Conservation (phyloP, 2,797 vertebrate species). For the Squalus acanthias region DNA sequence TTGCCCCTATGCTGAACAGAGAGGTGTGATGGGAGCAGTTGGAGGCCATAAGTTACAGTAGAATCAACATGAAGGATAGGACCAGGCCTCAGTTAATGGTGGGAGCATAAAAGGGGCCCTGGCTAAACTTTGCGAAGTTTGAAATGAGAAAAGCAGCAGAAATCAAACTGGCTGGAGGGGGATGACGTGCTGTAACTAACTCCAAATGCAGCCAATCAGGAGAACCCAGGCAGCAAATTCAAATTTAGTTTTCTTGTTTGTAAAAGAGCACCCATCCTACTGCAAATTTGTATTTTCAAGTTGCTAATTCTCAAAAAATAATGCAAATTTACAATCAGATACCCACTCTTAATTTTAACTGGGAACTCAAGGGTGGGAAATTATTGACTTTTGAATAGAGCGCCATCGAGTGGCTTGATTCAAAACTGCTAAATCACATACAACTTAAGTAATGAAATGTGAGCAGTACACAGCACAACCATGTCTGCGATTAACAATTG, state of each 20-base stretch:
- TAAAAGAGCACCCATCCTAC: neutral
- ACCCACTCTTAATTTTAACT: neutral
- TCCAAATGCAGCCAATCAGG: neutral
- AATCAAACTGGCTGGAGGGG: neutral
- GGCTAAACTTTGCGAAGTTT: neutral
- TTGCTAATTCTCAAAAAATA: neutral
- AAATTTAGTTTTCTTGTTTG: neutral
- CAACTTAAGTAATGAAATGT: neutral
- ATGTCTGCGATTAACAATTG: neutral
- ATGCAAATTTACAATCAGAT: neutral
- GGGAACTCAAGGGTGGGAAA: neutral
- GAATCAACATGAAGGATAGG: neutral
- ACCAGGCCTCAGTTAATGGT: neutral
- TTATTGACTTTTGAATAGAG: neutral
- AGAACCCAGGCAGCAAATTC: neutral
- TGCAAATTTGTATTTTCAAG: neutral
- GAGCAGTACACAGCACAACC: neutral
- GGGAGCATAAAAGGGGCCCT: neutral
- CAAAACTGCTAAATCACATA: neutral
- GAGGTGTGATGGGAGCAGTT: neutral
- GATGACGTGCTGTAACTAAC: neutral
- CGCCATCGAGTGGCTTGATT: slow-evolving; percentile 3
- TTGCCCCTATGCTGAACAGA: neutral
- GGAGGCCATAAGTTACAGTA: neutral
- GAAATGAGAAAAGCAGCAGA: neutral